A percentile compares a stretch with the other conserved stretches of the same genome.
phyloP scores from a whole-genome alignment of 2,888 invertebrate species.

The Platypus cylindrus region DNA sequence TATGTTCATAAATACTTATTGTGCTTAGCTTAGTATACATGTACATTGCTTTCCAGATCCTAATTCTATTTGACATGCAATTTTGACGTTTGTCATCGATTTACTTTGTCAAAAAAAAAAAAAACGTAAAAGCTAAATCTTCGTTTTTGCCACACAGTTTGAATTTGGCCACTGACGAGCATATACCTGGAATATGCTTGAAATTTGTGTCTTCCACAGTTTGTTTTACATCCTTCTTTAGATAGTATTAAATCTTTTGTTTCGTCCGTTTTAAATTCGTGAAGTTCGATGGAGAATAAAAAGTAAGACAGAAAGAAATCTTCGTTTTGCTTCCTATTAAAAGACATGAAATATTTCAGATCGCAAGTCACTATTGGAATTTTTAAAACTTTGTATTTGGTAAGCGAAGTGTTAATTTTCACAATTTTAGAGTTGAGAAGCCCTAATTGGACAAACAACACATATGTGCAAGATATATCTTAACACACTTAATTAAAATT shows the following conservation, averaged over 20 bases:
- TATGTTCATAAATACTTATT: too few relatives aligned
- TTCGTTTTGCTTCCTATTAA: too few relatives aligned
- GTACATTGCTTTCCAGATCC: conserved; percentile 4
- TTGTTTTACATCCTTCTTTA: not conserved
- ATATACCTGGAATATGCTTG: not conserved
- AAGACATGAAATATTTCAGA: too few relatives aligned
- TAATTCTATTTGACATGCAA: conserved; percentile 15
- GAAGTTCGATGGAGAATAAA: too few relatives aligned
- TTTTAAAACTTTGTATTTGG: conserved; percentile 17
- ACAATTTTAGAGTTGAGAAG: not conserved
- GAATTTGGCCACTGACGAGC: conserved; percentile 8
- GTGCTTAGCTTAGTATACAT: too few relatives aligned
- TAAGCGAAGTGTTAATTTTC: conserved; percentile 9
- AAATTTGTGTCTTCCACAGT: not conserved
- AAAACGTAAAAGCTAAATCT: too few relatives aligned
- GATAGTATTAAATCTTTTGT: not conserved
- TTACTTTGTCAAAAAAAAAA: conserved; percentile 15
- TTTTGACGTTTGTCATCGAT: conserved; percentile 18
- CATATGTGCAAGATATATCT: conserved; percentile 1
- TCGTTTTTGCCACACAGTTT: conserved; percentile 13
- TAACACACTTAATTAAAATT: not conserved
- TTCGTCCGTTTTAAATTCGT: not conserved
- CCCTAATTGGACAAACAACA: too few relatives aligned
- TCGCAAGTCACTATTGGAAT: conserved; percentile 9
- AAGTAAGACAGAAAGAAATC: too few relatives aligned